Base-by-base conservation (phyloP, 2,888 invertebrate genomes). In the Caenorhabditis sp. region DNA sequence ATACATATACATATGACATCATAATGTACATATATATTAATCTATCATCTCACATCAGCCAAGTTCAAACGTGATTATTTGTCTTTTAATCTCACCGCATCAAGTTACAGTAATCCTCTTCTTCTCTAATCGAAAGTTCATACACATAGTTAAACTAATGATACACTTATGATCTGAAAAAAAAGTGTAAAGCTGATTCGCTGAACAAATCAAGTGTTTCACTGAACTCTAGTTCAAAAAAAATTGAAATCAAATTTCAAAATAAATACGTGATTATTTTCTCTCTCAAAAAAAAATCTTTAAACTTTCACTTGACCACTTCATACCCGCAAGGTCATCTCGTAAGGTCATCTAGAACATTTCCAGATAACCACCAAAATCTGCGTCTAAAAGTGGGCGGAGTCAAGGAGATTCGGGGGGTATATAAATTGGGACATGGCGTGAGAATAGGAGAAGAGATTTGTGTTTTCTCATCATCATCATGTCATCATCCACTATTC, bases 401-500 rank as follows among this genome's bases (percentile, higher is more conserved):
- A n/a, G 12, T 12, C 17, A n/a, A 63, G 56, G 66, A 59, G 66
- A 63, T 66, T 70, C 66, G 49, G 66, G 59, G 25, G 43, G 27
- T 52, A 60, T 38, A 21, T 27, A 70, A 61, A 62, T 65, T 65
- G 65, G 61, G 61, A 53, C 27, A 53, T 65, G 58, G 10, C 10
- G 10, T 31, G 10, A 4, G 31, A 31, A 31, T 31, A 31, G 31
- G 31, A 31, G 31, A 31, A 31, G 10, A 31, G 10, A 31, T 31
- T 31, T 31, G 4, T 10, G 4, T 31, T 10, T 31, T 31, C 4
- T 43, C 12, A 43, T 10, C 49, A 52, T 38, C n/a, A 65, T 63
- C 53, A 72, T 72, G 67, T 67, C 67, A 67, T 67, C 71, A 20
- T 63, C 64, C 60, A 60, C 64, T 23, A 67, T 67, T 38, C 63